Base-by-base conservation (phyloP, 2,888 invertebrate species). In the Noctua janthe region DNA sequence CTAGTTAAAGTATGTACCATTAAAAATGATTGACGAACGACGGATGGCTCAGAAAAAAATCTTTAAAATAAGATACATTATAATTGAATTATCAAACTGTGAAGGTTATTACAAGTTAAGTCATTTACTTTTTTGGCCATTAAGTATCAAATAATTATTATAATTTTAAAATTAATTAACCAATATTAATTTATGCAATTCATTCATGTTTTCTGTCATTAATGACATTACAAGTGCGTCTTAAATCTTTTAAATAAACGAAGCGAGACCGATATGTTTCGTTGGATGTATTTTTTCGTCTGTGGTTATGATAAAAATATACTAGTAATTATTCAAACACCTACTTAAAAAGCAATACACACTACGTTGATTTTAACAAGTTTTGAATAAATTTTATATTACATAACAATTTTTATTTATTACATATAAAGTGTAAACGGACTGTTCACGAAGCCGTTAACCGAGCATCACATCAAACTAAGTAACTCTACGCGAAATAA, bases 121-220 rank as follows among this genome's bases (percentile, higher is more conserved):
- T 8, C 54, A 8, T 54, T 54, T 2, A 54, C 54, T 20, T 20
- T 54, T 54, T 51, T 51, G 51, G 4, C 5, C 15, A 71, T 29
- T 71, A 51, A 39, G 59, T 59, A 62, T 29, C 13, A 29, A 15
- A 29, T 62, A 29, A 62, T 62, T 67, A 67, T 66, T 67, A 67
- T 66, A 43, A 69, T 69, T 69, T 43, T 43, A 29, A 47, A 47
- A 47, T 70, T 29, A 47, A 35, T 35, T 54, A 78, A 76, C 66
- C 23, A 56, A 3, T 54, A 56, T 39, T 7, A 3, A 79, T 67
- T 49, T 81, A 81, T 81, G 74, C 13, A 59, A 29, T 67, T 67
- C 17, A 69, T 64, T 64, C 54, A 54, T 35, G 43, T 67, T 69
- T 43, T 51, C 29, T 70, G 59, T 51, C 74, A 35, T 7, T 3